Evolutionary conservation across 2,888 invertebrate genomes (phyloP).

Genomic region (Piscicola geometra): DNA sequence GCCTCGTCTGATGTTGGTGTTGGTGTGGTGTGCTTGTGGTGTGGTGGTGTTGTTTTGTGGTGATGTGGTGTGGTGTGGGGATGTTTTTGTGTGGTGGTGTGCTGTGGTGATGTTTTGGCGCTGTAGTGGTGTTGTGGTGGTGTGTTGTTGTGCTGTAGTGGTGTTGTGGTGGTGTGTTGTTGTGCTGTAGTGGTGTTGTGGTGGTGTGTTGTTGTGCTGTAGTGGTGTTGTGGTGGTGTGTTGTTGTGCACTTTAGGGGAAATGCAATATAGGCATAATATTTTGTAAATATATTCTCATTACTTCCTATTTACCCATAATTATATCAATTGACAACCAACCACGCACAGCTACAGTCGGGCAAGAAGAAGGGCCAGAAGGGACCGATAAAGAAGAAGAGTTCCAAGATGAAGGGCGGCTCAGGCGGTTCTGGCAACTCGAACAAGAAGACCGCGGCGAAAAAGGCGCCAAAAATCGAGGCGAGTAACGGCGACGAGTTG

Average conservation of each 20-base stretch:
- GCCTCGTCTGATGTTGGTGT: conserved; percentile 18
- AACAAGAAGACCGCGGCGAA: conserved; percentile 84
- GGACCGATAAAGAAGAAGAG: conserved; percentile 90
- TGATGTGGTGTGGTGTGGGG: no score
- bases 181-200: neutral
- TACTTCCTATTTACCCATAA: no score
- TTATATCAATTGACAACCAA: no score
- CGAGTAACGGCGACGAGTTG: conserved; percentile 76
- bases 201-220: no score
- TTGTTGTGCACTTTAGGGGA: no score
- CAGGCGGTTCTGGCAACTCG: conserved; percentile 64
- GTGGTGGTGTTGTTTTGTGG: neutral
- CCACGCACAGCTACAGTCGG: conserved; percentile 13
- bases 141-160: neutral
- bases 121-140: neutral
- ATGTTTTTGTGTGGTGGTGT: neutral
- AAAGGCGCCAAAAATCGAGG: conserved; percentile 57
- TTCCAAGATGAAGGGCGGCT: conserved; percentile 61
- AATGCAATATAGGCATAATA: neutral
- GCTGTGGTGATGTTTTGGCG: neutral
- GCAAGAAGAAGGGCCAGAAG: conserved; percentile 68
- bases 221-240: no score
- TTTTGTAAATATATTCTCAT: neutral
- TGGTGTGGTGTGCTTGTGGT: no score
- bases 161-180: neutral